Evolutionary conservation across 2,113 vertebrate species (phyloP), one percentile per base, ranked within the genome.

Genomic region (Ciconia boyciana): DNA sequence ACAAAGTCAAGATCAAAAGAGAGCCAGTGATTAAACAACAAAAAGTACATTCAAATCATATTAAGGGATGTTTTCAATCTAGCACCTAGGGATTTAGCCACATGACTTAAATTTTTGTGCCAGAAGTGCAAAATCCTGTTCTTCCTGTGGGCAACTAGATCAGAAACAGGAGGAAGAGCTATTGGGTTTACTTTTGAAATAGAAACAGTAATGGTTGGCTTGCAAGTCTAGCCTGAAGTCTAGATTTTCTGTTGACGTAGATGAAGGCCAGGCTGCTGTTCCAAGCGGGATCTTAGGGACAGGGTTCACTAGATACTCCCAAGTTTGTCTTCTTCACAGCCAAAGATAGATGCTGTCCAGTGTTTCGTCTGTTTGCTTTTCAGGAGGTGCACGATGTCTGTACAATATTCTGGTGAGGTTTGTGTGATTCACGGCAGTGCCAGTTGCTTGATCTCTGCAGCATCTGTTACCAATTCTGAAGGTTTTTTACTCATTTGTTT

Each of bases 1-100:
- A 93, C 94, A 90, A 92, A 68, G 36, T 86, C 48, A 87, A 68
- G 58, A 95, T 88, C 89, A 91, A 85, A 92, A 83, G 54, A 57
- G 34, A 57, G 55, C 78, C 32, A 0, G 24, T 68, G 83, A 41
- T 44, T 70, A 87, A 74, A 52, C 52, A 95, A 84, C 64, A 75
- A 74, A 72, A 92, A 92, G n/a, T 79, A 69, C 11, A 11, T 81
- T 71, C 52, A 82, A 57, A 76, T 31, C 71, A 65, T 55, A 52
- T 90, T 74, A 51, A 83, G 74, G 74, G 72, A 92, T 91, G 49
- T 76, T 94, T 96, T 83, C 83, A 70, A 60, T 82, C 54, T 71
- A 80, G 43, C 71, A 71, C 70, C 57, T 79, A 36, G 22, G 24
- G 81, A 74, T 96, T 96, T 95, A 96, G 68, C 78, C 52, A 69